A percentile compares a stretch with the other conserved stretches of the same genome.
phyloP scores from a whole-genome alignment of 2,113 vertebrate species.

The Nymphicus hollandicus region DNA sequence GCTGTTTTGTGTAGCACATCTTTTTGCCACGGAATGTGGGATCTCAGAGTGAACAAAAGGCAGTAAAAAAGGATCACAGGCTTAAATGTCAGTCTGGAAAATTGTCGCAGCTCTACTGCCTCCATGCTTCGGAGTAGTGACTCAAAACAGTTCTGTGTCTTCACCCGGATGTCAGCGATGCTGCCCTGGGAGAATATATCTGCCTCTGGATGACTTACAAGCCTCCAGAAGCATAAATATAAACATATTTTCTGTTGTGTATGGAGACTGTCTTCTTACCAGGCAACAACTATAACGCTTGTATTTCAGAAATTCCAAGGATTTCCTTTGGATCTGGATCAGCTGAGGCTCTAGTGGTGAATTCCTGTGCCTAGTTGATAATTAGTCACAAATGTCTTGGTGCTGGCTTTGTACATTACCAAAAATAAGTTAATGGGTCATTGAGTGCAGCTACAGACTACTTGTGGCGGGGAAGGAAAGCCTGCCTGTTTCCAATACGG shows the following conservation, averaged over 20 bases:
- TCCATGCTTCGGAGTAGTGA: background rate
- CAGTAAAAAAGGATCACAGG: background rate
- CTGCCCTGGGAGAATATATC: background rate
- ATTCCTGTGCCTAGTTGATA: slow-evolving; percentile 38
- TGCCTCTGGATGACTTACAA: background rate
- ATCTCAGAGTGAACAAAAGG: background rate
- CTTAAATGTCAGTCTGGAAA: background rate
- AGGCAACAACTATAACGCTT: slow-evolving; percentile 1
- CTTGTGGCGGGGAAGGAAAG: background rate
- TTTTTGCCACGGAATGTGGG: background rate
- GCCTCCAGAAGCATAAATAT: slow-evolving; percentile 14
- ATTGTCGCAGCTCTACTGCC: background rate
- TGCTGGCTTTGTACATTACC: slow-evolving; percentile 24
- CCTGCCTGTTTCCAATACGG: background rate
- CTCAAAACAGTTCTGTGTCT: background rate
- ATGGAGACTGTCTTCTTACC: slow-evolving; percentile 2
- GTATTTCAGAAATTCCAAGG: slow-evolving; percentile 36
- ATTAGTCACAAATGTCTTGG: slow-evolving; percentile 33
- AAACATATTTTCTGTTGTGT: background rate
- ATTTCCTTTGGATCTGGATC: slow-evolving; percentile 53
- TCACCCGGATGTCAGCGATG: background rate
- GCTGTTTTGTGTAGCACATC: background rate
- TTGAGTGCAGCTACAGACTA: background rate
- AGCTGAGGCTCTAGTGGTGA: background rate
- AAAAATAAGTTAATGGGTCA: slow-evolving; percentile 42